These are phyloP conservation scores for Coecobrya sp. DNA, from an alignment of 2,888 invertebrate genomes.

Conservation along the genomic window DNA sequence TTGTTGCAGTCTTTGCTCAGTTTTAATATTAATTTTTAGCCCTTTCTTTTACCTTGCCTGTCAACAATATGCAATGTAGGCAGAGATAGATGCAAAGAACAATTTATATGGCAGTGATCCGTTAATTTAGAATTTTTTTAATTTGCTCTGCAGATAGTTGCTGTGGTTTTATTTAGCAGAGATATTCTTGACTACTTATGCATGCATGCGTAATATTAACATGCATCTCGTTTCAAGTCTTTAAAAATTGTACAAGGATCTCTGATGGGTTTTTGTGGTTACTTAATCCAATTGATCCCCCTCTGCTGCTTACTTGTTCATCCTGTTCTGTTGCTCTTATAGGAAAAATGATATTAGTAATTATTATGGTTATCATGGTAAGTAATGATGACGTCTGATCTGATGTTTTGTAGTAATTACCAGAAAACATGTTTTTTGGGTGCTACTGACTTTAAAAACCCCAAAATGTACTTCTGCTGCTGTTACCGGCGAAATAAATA, in stretches of 20 bases:
- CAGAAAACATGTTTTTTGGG: constrained; percentile 34
- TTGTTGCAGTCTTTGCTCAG: background rate
- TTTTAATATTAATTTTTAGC: background rate
- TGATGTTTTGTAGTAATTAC: constrained; percentile 27
- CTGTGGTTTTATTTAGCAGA: background rate
- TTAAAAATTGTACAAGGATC: background rate
- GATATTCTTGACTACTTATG: background rate
- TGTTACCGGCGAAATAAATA: constrained; percentile 29
- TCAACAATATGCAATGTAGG: constrained; percentile 10
- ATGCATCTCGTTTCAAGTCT: background rate
- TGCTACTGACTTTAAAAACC: constrained; percentile 26
- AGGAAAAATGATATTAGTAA: background rate
- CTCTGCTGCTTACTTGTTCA: background rate
- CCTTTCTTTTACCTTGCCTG: constrained; percentile 23
- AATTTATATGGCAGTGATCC: constrained; percentile 35
- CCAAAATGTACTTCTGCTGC: background rate
- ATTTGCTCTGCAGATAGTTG: constrained; percentile 31
- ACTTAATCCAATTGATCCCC: constrained; percentile 31
- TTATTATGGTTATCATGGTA: background rate
- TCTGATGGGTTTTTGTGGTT: constrained; percentile 24
- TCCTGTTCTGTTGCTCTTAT: background rate
- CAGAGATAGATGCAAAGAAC: background rate
- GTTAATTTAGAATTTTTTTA: constrained; percentile 29
- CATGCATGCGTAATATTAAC: constrained; percentile 12
- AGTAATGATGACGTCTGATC: constrained; percentile 6